Conservation (phyloP, 2,888 invertebrate genomes). For the Meandrusa payeni region DNA sequence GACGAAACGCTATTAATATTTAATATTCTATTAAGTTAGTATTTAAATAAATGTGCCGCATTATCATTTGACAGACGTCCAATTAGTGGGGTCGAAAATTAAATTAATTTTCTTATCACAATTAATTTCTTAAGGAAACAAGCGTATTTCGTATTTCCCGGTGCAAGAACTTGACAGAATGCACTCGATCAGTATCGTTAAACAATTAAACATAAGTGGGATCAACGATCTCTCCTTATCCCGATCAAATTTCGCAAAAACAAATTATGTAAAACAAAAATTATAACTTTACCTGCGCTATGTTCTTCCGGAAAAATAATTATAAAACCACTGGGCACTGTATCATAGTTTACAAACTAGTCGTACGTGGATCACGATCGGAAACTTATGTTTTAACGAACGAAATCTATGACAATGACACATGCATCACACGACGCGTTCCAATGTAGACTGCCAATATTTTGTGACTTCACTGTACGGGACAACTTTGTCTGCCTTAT, state of each 20-base stretch:
- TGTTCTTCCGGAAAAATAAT: conserved; percentile 24
- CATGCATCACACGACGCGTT: conserved; percentile 18
- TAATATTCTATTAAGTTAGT: no score
- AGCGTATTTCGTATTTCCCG: no score
- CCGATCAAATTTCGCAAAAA: conserved; percentile 54
- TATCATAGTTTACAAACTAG: conserved; percentile 23
- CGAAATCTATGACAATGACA: neutral
- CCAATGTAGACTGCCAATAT: conserved; percentile 22
- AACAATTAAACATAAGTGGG: conserved; percentile 66
- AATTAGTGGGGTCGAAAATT: no score
- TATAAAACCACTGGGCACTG: conserved; percentile 24
- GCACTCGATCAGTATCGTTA: conserved; percentile 51
- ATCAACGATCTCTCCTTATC: conserved; percentile 64
- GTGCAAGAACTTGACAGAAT: conserved; percentile 28
- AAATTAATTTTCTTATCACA: no score
- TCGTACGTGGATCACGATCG: conserved; percentile 9
- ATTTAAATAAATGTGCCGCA: no score
- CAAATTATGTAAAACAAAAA: conserved; percentile 20
- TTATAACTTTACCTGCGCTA: conserved; percentile 35
- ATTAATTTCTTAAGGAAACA: neutral
- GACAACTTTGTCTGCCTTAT: conserved; percentile 15
- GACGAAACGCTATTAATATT: no score
- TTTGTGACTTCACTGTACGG: conserved; percentile 18
- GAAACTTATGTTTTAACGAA: conserved; percentile 3
- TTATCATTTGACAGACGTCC: no score